Evolutionary conservation across 2,797 vertebrate genomes (phyloP).

Genomic region (Neosalanx taihuensis): DNA sequence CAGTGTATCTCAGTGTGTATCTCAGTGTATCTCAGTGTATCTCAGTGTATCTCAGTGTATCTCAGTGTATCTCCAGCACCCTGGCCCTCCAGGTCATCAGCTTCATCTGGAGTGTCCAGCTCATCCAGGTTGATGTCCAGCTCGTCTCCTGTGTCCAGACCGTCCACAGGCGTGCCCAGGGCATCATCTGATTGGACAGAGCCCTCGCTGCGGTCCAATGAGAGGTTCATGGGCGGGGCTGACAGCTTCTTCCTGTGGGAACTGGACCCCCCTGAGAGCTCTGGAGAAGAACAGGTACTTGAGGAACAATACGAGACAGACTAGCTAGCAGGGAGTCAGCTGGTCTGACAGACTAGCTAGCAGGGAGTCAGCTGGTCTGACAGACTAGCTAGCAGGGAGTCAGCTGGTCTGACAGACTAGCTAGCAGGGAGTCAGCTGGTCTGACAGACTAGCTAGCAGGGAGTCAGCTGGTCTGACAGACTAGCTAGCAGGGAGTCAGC

Average conservation of each 20-base stretch:
- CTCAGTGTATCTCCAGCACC: conserved; percentile 27
- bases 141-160: conserved; percentile 88
- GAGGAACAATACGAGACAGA: conserved; percentile 2
- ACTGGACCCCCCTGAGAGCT: conserved; percentile 73
- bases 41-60: too few relatives aligned
- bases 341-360: too few relatives aligned
- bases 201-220: conserved; percentile 90
- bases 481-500: too few relatives aligned
- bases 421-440: too few relatives aligned
- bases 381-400: too few relatives aligned
- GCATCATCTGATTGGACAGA: conserved; percentile 91
- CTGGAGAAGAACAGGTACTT: conserved; percentile 83
- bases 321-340: too few relatives aligned
- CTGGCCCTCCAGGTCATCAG: conserved; percentile 79
- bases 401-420: too few relatives aligned
- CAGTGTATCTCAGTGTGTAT: too few relatives aligned
- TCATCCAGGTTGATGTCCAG: conserved; percentile 82
- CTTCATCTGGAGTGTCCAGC: conserved; percentile 91
- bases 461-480: too few relatives aligned
- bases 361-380: too few relatives aligned
- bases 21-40: too few relatives aligned
- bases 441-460: too few relatives aligned
- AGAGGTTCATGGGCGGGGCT: conserved; percentile 88
- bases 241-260: conserved; percentile 83
- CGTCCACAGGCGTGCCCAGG: conserved; percentile 89